Percentiles rank a stretch among this genome's conserved stretches.
phyloP scores from a whole-genome alignment of 2,888 invertebrate species.

The Achlya flavicornis region DNA sequence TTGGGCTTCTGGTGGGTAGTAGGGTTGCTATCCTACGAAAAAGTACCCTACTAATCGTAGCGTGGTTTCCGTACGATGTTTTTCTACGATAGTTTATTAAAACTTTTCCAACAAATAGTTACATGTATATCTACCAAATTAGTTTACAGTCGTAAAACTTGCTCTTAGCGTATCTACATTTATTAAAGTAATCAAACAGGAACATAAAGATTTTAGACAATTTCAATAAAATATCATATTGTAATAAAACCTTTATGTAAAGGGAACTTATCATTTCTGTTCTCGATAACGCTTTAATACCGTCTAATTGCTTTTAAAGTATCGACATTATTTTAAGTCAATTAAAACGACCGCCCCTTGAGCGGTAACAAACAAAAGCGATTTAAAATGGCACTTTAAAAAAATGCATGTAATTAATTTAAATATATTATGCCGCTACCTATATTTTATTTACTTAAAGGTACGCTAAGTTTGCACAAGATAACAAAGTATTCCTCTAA shows the following conservation, averaged over 20 bases:
- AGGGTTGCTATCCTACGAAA: too few relatives aligned
- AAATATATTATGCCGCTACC: conserved; percentile 3
- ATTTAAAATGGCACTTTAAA: conserved; percentile 18
- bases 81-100: not conserved
- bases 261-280: conserved; percentile 1
- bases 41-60: too few relatives aligned
- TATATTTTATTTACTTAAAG: not conserved
- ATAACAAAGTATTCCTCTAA: not conserved
- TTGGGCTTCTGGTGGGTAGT: too few relatives aligned
- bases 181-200: conserved; percentile 3
- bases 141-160: not conserved
- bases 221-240: not conserved
- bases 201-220: conserved; percentile 4
- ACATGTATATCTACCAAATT: not conserved
- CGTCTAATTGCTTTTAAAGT: conserved; percentile 41
- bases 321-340: conserved; percentile 28
- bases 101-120: not conserved
- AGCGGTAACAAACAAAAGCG: conserved; percentile 21
- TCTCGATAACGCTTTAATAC: conserved; percentile 35
- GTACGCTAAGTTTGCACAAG: not conserved
- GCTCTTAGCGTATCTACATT: conserved; percentile 4
- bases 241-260: not conserved
- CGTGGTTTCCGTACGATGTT: too few relatives aligned
- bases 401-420: conserved; percentile 21
- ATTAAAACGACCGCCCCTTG: conserved; percentile 41